Conservation (phyloP, 2,797 vertebrate genomes). For the Scolopax rusticola region DNA sequence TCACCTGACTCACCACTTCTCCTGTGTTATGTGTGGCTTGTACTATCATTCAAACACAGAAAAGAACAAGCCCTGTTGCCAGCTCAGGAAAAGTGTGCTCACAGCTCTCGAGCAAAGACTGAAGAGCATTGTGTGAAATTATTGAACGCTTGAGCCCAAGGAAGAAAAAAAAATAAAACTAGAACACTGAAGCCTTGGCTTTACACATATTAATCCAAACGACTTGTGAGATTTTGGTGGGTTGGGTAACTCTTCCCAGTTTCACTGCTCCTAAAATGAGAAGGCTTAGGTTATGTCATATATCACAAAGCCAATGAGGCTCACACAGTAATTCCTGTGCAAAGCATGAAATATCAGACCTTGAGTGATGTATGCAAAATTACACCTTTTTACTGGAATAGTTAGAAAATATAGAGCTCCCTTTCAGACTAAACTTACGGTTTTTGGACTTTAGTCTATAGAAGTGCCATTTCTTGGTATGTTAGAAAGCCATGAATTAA, state of each 20-base stretch:
- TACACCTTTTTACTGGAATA: neutral
- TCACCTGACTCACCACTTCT: neutral
- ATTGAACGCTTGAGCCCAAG: neutral
- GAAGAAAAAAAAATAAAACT: neutral
- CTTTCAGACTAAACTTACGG: neutral
- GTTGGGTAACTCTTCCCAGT: neutral
- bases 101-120: neutral
- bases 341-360: neutral
- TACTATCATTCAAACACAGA: neutral
- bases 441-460: neutral
- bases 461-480: neutral
- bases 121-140: neutral
- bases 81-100: neutral
- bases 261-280: fast-evolving
- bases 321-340: neutral
- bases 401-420: neutral
- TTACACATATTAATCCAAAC: neutral
- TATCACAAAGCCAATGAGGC: neutral
- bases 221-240: neutral
- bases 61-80: neutral
- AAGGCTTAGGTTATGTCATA: neutral
- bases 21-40: neutral
- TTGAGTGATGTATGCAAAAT: neutral
- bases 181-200: neutral
- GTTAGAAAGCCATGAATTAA: neutral